Conservation (phyloP, 2,797 vertebrate genomes). For the Phrynocephalus guinanensis region DNA sequence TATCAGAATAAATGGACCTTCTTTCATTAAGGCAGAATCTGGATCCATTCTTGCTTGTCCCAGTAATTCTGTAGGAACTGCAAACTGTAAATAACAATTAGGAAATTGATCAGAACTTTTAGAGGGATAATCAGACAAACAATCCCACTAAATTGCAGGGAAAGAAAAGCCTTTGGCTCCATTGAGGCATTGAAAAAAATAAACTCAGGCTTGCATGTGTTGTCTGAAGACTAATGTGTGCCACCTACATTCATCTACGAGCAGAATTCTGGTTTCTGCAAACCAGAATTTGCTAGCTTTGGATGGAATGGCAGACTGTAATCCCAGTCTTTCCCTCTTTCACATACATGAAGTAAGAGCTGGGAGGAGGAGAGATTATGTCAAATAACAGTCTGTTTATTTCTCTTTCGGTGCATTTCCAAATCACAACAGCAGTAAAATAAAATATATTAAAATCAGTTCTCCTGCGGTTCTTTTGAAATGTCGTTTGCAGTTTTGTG, state of each 20-base stretch:
- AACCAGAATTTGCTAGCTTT: background rate
- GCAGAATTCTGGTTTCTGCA: background rate
- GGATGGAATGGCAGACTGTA: background rate
- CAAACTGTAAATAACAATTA: background rate
- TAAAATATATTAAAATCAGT: background rate
- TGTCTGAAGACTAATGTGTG: no score
- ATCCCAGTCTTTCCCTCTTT: background rate
- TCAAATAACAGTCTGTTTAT: background rate
- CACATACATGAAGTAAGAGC: background rate
- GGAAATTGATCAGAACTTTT: background rate
- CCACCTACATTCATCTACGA: no score
- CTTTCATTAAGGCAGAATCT: background rate
- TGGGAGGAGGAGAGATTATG: background rate
- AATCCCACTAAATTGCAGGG: no score
- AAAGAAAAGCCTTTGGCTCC: background rate
- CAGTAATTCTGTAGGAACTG: background rate
- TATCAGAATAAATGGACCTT: background rate
- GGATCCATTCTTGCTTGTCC: background rate
- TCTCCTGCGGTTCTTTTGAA: background rate
- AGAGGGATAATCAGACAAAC: background rate
- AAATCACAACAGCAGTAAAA: background rate
- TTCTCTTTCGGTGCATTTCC: background rate
- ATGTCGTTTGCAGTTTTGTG: background rate
- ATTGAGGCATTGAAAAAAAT: background rate
- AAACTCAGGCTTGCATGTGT: background rate